Conservation (phyloP, 92 coral and sea anemone genomes). For the Isaurus tuberculatus region DNA sequence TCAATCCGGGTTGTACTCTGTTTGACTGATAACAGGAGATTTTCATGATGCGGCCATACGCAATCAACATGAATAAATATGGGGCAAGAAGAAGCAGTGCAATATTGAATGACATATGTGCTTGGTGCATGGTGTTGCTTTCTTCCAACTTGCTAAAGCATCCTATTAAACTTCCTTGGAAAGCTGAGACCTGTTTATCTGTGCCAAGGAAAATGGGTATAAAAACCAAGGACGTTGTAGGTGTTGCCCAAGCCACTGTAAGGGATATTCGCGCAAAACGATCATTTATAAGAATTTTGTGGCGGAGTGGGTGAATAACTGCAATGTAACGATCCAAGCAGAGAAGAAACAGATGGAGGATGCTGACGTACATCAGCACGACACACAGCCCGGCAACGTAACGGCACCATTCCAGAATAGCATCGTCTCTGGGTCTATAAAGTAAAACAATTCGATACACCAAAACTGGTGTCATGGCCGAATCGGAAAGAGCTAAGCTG, state of each 20-base stretch:
- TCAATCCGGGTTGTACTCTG: constrained; percentile 25
- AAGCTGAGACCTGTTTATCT: constrained; percentile 23
- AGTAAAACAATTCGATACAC: constrained; percentile 18
- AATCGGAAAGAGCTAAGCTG: constrained; percentile 34
- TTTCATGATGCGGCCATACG: constrained; percentile 53
- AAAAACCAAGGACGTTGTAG: constrained; percentile 34
- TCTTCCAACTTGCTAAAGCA: constrained; percentile 11
- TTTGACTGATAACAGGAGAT: constrained; percentile 54
- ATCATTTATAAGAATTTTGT: constrained; percentile 1
- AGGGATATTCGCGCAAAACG: constrained; percentile 7
- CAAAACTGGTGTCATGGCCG: neutral
- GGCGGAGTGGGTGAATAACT: constrained; percentile 51
- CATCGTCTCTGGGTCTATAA: neutral
- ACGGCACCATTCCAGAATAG: constrained; percentile 9
- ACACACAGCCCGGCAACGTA: constrained; percentile 26
- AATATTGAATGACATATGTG: constrained; percentile 42
- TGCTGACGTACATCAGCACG: constrained; percentile 10
- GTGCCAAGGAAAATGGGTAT: constrained; percentile 40
- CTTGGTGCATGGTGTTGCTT: constrained; percentile 12
- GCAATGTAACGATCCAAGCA: constrained; percentile 61
- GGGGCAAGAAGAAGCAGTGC: constrained; percentile 42
- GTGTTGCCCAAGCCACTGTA: constrained; percentile 44
- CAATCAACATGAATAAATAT: constrained; percentile 42
- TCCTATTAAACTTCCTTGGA: constrained; percentile 24
- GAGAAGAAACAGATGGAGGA: constrained; percentile 48